phyloP scores from a whole-genome alignment of 2,797 vertebrate genomes.

The Eospalax fontanierii region DNA sequence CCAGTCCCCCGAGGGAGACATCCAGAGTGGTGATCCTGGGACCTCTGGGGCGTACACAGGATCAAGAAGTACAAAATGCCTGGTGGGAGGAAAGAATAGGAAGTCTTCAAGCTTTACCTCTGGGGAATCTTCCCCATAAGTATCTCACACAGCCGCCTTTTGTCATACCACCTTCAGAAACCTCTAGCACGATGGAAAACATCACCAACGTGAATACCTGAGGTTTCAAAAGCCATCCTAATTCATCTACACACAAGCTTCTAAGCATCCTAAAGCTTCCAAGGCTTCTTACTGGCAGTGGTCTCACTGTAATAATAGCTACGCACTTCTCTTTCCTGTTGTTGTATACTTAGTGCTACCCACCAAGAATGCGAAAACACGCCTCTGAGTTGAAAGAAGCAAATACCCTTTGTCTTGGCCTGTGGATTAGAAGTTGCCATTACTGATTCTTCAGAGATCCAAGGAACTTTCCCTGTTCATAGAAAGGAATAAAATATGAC shows the following conservation, averaged over 20 bases:
- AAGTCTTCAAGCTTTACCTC: conserved; percentile 94
- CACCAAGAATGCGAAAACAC: background rate
- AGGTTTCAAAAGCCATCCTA: conserved; percentile 9
- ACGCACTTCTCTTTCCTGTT: conserved; percentile 21
- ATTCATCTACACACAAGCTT: background rate
- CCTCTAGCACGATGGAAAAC: background rate
- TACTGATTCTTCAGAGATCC: background rate
- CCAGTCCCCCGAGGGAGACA: conserved; percentile 87
- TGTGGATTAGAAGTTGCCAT: background rate
- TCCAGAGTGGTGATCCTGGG: conserved; percentile 68
- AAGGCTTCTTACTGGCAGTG: background rate
- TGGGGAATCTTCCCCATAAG: conserved; percentile 72
- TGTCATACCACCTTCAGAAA: background rate
- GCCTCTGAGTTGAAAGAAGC: background rate
- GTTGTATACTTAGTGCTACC: background rate
- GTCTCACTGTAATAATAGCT: background rate
- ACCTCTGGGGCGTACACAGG: conserved; percentile 14
- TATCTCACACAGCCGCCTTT: background rate
- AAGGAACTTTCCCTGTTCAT: background rate
- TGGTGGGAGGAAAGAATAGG: conserved; percentile 91
- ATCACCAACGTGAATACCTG: background rate
- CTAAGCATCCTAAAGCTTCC: background rate
- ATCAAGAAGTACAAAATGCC: conserved; percentile 87
- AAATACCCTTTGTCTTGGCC: background rate
- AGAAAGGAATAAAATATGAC: conserved; percentile 28